Conservation (phyloP, 2,797 vertebrate species). For the Falco novaeseelandiae region DNA sequence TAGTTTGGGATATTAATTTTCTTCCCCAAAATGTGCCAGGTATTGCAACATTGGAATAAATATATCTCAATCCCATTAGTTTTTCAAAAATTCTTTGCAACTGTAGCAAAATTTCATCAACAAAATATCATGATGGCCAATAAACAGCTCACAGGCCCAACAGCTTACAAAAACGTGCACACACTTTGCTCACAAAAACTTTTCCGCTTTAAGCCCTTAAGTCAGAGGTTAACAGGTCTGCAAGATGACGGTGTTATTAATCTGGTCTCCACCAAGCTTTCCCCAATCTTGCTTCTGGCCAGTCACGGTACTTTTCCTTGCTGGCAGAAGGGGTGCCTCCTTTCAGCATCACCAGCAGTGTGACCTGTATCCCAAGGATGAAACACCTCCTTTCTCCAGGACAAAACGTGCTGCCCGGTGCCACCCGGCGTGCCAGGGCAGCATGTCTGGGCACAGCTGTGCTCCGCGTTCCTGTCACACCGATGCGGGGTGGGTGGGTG, state of each 20-base stretch:
- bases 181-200: background rate
- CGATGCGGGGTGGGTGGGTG: background rate
- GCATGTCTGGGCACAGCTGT: rapidly evolving
- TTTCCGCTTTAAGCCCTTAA: background rate
- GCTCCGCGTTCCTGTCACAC: rapidly evolving
- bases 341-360: background rate
- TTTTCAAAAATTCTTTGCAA: conserved; percentile 26
- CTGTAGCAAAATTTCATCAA: background rate
- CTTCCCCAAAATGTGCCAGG: background rate
- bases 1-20: conserved; percentile 31
- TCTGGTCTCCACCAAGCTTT: background rate
- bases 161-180: background rate
- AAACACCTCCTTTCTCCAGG: background rate
- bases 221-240: background rate
- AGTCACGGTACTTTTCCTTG: rapidly evolving
- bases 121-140: background rate
- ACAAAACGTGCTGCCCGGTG: rapidly evolving
- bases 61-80: background rate
- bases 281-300: background rate
- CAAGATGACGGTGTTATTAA: rapidly evolving
- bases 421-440: rapidly evolving
- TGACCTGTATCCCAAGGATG: rapidly evolving
- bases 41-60: conserved; percentile 42
- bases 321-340: background rate
- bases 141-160: background rate